Evolutionary conservation across 1,140 invertebrate genomes (phyloP).

Genomic region (Odontomachus brunneus): DNA sequence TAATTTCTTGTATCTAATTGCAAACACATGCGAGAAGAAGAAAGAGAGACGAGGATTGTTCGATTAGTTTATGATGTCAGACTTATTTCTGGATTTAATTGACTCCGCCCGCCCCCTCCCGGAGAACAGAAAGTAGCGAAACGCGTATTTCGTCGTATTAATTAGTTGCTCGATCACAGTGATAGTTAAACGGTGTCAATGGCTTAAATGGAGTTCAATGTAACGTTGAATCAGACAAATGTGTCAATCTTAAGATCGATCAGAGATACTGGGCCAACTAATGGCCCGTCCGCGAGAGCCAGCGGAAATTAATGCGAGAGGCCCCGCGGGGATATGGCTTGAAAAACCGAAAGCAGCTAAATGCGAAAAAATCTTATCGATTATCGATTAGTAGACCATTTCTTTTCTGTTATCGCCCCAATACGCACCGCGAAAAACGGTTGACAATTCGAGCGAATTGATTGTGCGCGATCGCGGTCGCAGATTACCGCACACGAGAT

Average conservation of each 20-base stretch:
- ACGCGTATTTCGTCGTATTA: not conserved
- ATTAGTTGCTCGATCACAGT: not conserved
- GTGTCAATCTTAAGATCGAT: conserved; percentile 3
- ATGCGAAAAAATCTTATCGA: not conserved
- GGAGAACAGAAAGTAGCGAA: not conserved
- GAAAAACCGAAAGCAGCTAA: not conserved
- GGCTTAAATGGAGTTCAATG: conserved; percentile 3
- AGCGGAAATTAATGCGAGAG: not conserved
- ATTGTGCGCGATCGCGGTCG: not conserved
- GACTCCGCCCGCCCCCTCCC: too few species aligned
- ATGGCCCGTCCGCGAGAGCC: conserved; percentile 19
- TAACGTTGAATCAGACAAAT: conserved; percentile 2
- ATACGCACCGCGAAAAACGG: not conserved
- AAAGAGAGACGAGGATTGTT: too few species aligned
- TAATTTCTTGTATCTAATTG: too few species aligned
- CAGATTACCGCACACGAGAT: too few species aligned
- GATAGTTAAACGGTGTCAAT: not conserved
- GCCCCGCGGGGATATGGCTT: not conserved
- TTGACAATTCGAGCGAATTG: not conserved
- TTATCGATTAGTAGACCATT: conserved; percentile 3
- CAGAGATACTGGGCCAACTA: conserved; percentile 1
- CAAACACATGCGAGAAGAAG: too few species aligned
- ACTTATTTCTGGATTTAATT: too few species aligned
- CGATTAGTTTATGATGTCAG: too few species aligned
- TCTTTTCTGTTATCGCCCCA: not conserved